These are phyloP conservation scores for Yponomeuta sedellus DNA, from an alignment of 2,888 invertebrate genomes.

Conservation along the genomic window DNA sequence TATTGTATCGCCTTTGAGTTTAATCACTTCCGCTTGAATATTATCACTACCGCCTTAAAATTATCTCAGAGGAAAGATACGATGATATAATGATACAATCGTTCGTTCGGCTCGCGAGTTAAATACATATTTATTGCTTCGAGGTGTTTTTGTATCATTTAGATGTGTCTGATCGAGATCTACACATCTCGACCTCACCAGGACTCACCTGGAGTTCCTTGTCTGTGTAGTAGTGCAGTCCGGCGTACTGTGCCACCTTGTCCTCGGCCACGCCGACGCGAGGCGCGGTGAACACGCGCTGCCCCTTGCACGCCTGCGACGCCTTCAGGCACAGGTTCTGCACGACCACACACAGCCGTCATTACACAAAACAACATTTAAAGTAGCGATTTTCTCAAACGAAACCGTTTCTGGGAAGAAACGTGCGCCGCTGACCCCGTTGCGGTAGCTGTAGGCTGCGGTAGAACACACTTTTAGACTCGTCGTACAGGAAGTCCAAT, in stretches of 20 bases:
- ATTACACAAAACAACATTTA: slow-evolving; percentile 16
- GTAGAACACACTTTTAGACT: background rate
- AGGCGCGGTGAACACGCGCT: slow-evolving; percentile 86
- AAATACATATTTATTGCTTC: too few species aligned
- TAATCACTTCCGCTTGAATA: too few species aligned
- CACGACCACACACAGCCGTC: slow-evolving; percentile 73
- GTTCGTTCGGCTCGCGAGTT: too few species aligned
- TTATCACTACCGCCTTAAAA: too few species aligned
- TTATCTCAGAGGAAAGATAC: too few species aligned
- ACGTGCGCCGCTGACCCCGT: slow-evolving; percentile 8
- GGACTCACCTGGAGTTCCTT: slow-evolving; percentile 88
- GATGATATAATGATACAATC: too few species aligned
- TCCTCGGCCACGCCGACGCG: slow-evolving; percentile 93
- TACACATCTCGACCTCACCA: too few species aligned
- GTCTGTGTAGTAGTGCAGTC: slow-evolving; percentile 93
- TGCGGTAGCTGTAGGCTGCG: background rate
- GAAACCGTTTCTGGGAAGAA: slow-evolving; percentile 10
- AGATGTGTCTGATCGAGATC: too few species aligned
- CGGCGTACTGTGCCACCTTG: slow-evolving; percentile 94
- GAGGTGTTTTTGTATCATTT: too few species aligned
- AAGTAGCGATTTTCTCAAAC: slow-evolving; percentile 10
- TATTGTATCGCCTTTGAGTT: too few species aligned
- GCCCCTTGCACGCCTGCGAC: slow-evolving; percentile 91
- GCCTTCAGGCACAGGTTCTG: slow-evolving; percentile 94
- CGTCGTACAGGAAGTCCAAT: background rate